Evolutionary conservation across 2,888 invertebrate species (phyloP).

Genomic region (Yponomeuta cagnagella): DNA sequence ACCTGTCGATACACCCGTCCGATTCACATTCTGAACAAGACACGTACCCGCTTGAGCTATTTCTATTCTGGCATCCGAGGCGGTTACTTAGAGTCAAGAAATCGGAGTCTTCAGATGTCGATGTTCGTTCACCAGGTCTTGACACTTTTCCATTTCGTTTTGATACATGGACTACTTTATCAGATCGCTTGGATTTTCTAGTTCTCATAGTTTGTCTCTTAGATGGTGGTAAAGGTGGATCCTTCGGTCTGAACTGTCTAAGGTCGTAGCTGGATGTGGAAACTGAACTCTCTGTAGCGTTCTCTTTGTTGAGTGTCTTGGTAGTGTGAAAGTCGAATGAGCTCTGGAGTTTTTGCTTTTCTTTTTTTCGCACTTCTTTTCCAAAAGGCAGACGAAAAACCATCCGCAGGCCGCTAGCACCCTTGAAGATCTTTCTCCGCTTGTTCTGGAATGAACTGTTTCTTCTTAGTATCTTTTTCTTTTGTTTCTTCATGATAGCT

Average conservation of each 20-base stretch:
- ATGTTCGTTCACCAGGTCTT: constrained; percentile 76
- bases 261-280: constrained; percentile 79
- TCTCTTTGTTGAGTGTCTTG: constrained; percentile 39
- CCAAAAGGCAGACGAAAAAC: constrained; percentile 79
- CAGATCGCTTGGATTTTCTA: constrained; percentile 58
- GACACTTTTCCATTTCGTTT: constrained; percentile 62
- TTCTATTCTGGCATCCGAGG: constrained; percentile 76
- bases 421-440: constrained; percentile 75
- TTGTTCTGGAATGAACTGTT: constrained; percentile 75
- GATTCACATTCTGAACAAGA: constrained; percentile 94
- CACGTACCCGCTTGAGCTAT: constrained; percentile 84
- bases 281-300: constrained; percentile 75
- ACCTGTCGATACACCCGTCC: constrained; percentile 89
- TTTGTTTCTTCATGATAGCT: constrained; percentile 90
- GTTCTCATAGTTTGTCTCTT: constrained; percentile 60
- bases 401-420: constrained; percentile 76
- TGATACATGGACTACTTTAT: constrained; percentile 56
- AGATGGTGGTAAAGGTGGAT: constrained; percentile 55
- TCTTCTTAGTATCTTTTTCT: constrained; percentile 79
- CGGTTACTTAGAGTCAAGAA: constrained; percentile 75
- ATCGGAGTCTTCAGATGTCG: constrained; percentile 79
- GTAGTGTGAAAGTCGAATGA: constrained; percentile 40
- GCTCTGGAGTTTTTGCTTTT: constrained; percentile 36
- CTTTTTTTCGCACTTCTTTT: constrained; percentile 55
- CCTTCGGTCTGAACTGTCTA: constrained; percentile 77